Base-by-base conservation (phyloP, 2,888 invertebrate genomes). In the Tetragonisca angustula region DNA sequence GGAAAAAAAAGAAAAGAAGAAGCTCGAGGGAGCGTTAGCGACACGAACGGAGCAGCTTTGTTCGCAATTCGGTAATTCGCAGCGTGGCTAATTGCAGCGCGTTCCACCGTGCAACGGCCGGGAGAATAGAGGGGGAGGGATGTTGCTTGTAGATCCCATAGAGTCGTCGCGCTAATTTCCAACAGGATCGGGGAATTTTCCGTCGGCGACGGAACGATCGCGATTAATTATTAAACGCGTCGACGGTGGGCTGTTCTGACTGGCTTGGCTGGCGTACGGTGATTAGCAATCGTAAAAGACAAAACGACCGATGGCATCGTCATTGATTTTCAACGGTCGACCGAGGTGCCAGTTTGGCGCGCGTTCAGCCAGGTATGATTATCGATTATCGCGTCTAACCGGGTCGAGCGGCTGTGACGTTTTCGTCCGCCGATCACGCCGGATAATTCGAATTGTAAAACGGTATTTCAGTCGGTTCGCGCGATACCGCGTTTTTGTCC, bases 341-440 rank as follows among this genome's bases (percentile, higher is more conserved):
- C 70, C 85, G 85, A 78, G 72, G 75, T 75, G 84, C 72, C 77
- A 69, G 78, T 84, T 76, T 81, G 80, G 76, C 79, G 74, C 81
- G 76, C 81, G 73, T 77, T 74, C 77, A 84, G 85, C 78, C 80
- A 84, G 75, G 75, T 84, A 84, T 84, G 81, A 85, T 85, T 85
- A 86, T 84, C 81, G 85, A 84, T 84, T 84, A 84, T 82, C 79
- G 78, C 59, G 85, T 84, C 81, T 84, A 86, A 82, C 81, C 78
- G 78, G 82, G 81, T 81, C 85, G 81, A 76, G 84, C 81, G 78
- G 78, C 82, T 81, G 78, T 79, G 73, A 84, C 78, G 75, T 79
- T 84, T 86, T 84, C 81, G 81, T 76, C 78, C 69, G 24, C 61
- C 72, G 78, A 84, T 81, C 68, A 70, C 73, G 71, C 59, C 70